Evolutionary conservation across 1,140 invertebrate species (phyloP).

Genomic region (Macrocentrus cingulum): DNA sequence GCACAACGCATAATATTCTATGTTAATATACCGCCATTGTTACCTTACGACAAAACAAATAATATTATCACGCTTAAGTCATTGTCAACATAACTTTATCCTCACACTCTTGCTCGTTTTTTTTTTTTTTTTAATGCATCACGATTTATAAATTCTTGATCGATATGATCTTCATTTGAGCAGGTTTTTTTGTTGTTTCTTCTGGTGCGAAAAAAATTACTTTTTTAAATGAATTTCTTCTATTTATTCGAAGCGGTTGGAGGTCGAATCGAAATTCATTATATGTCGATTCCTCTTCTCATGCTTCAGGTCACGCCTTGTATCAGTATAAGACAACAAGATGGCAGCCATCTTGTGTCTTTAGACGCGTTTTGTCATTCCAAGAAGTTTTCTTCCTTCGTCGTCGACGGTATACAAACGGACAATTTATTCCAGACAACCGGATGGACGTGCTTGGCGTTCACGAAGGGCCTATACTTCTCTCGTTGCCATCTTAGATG

Average conservation of each 20-base stretch:
- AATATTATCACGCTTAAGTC: no score
- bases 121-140: no score
- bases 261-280: no score
- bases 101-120: no score
- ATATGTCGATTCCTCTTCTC: conserved; percentile 6
- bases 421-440: conserved; percentile 42
- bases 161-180: no score
- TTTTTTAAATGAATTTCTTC: no score
- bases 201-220: no score
- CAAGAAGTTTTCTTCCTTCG: conserved; percentile 31
- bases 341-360: background rate
- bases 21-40: background rate
- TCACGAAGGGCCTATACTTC: conserved; percentile 14
- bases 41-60: background rate
- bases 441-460: conserved; percentile 36
- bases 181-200: no score
- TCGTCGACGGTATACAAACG: conserved; percentile 2
- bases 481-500: conserved; percentile 3
- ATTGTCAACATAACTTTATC: no score
- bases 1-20: background rate
- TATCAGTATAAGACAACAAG: conserved; percentile 21
- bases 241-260: no score
- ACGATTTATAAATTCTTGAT: no score
- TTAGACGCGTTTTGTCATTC: conserved; percentile 41
- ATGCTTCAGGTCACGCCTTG: conserved; percentile 23